These are phyloP conservation scores for Pollimyrus isidori DNA, from an alignment of 2,113 vertebrate genomes.

Conservation along the genomic window DNA sequence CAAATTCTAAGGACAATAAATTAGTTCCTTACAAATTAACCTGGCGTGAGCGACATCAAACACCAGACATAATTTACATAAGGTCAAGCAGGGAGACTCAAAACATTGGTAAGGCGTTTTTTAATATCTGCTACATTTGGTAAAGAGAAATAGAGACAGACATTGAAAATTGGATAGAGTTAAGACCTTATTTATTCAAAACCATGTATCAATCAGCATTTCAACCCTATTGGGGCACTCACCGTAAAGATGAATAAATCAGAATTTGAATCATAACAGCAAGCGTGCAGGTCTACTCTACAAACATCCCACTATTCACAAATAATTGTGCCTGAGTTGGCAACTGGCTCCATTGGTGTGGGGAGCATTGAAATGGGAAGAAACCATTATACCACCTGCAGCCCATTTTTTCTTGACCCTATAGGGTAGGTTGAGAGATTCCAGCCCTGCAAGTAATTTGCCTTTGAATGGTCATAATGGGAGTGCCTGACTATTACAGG, in stretches of 20 bases:
- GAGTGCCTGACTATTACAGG: background rate
- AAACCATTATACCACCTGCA: background rate
- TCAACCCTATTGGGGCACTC: background rate
- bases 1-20: background rate
- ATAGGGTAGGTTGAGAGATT: background rate
- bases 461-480: background rate
- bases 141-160: conserved; percentile 6
- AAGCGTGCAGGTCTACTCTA: conserved; percentile 8
- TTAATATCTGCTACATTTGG: conserved; percentile 6
- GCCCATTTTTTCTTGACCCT: background rate
- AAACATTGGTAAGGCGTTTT: background rate
- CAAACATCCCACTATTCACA: background rate
- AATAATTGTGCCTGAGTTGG: background rate
- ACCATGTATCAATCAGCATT: background rate
- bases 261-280: conserved; percentile 2
- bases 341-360: background rate
- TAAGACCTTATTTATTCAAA: conserved; percentile 8
- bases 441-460: background rate
- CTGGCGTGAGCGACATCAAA: background rate
- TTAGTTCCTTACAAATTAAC: background rate
- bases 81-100: background rate
- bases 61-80: background rate
- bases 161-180: background rate
- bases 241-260: conserved; percentile 4
- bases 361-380: background rate